Evolutionary conservation across 2,888 invertebrate genomes (phyloP).

Genomic region (Drosophila barbarae): DNA sequence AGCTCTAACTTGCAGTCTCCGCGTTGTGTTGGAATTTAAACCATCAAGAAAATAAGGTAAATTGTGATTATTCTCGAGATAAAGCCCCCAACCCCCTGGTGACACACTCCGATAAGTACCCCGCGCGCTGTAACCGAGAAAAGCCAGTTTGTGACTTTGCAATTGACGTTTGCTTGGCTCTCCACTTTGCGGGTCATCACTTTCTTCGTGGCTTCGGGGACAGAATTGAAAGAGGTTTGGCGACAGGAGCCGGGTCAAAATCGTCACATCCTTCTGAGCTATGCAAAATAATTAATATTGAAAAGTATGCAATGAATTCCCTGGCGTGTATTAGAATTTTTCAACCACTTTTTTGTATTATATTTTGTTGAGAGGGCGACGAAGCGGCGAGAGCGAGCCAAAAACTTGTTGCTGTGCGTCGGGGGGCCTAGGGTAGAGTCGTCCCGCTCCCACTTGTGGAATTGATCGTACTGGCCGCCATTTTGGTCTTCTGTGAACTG

Average conservation of each 20-base stretch:
- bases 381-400: conserved; percentile 28
- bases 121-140: neutral
- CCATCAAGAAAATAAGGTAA: conserved; percentile 69
- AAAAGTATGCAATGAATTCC: conserved; percentile 71
- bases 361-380: conserved; percentile 47
- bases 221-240: neutral
- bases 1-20: conserved; percentile 5
- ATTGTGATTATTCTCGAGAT: conserved; percentile 13
- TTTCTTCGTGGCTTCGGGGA: conserved; percentile 8
- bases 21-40: conserved; percentile 54
- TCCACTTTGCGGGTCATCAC: conserved; percentile 4
- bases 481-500: conserved; percentile 59
- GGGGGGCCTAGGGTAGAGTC: conserved; percentile 36
- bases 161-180: neutral
- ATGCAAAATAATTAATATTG: conserved; percentile 47
- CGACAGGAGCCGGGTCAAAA: neutral
- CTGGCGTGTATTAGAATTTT: conserved; percentile 56
- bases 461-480: conserved; percentile 54
- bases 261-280: conserved; percentile 11
- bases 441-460: conserved; percentile 53
- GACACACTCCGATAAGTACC: neutral
- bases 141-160: neutral
- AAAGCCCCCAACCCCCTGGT: neutral
- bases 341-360: conserved; percentile 57
- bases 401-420: conserved; percentile 53